Percentiles rank a stretch among this genome's conserved stretches.
Evolutionary conservation across 1,140 invertebrate genomes (phyloP).

Genomic region (Tetranychus cinnabarinus): DNA sequence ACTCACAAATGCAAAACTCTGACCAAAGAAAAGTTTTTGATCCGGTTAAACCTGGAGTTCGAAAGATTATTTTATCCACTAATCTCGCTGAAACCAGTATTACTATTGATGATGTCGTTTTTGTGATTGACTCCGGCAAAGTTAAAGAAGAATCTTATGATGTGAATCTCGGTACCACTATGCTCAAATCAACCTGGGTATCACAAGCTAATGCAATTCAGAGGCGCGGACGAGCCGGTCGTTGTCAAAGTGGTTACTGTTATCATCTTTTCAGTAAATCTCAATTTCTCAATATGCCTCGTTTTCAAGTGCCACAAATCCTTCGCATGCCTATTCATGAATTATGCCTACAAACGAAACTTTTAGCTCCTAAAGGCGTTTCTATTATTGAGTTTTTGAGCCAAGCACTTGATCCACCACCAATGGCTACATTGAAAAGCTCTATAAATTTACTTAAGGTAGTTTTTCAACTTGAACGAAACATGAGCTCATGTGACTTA

Average conservation of each 20-base stretch:
- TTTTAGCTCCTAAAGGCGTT: slow-evolving; percentile 12
- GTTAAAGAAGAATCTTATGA: slow-evolving; percentile 83
- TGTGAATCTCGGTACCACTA: slow-evolving; percentile 77
- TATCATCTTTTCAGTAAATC: slow-evolving; percentile 69
- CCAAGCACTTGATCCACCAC: slow-evolving; percentile 30
- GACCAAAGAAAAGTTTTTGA: slow-evolving; percentile 71
- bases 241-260: slow-evolving; percentile 41
- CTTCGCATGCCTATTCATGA: slow-evolving; percentile 75
- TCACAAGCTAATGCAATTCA: slow-evolving; percentile 92
- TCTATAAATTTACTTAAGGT: not conserved
- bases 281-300: slow-evolving; percentile 48
- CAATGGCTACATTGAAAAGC: not conserved
- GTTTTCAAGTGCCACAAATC: slow-evolving; percentile 68
- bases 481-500: no score
- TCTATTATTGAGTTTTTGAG: slow-evolving; percentile 25
- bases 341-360: slow-evolving; percentile 1
- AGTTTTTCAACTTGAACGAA: not conserved
- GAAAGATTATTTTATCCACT: slow-evolving; percentile 96
- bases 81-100: slow-evolving; percentile 98
- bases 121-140: slow-evolving; percentile 89
- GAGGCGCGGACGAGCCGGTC: slow-evolving; percentile 68
- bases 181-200: slow-evolving; percentile 79
- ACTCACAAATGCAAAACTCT: slow-evolving; percentile 68
- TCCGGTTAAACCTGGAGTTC: slow-evolving; percentile 39
- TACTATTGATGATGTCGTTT: slow-evolving; percentile 92